A percentile compares a stretch with the other conserved stretches of the same genome.
These are phyloP conservation scores for Stratiomys singularior DNA, from an alignment of 2,888 invertebrate species.

Conservation along the genomic window DNA sequence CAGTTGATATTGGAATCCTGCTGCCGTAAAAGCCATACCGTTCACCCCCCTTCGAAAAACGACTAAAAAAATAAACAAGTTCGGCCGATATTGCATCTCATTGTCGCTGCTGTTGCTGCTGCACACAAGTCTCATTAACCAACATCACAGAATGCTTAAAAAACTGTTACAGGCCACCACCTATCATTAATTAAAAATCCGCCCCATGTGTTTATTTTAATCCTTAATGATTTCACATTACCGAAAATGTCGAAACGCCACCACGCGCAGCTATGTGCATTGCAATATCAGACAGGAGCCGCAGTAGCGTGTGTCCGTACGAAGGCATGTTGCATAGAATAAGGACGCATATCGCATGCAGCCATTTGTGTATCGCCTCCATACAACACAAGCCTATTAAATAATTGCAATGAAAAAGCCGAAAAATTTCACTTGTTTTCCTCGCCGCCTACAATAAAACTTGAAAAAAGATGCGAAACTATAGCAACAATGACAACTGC, in stretches of 20 bases:
- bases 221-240: slow-evolving; percentile 45
- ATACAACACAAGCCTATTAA: background rate
- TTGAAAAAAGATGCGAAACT: background rate
- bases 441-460: background rate
- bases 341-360: background rate
- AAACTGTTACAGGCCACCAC: slow-evolving; percentile 16
- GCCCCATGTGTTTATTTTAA: slow-evolving; percentile 41
- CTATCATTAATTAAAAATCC: slow-evolving; percentile 43
- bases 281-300: background rate
- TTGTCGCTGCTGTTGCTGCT: background rate
- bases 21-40: background rate
- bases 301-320: too few relatives aligned
- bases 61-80: too few relatives aligned
- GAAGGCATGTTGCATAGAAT: too few relatives aligned
- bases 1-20: background rate
- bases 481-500: background rate
- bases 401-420: slow-evolving; percentile 12
- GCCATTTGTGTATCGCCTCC: background rate
- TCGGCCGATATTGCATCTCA: background rate
- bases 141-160: slow-evolving; percentile 16
- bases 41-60: background rate
- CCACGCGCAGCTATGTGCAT: background rate
- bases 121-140: slow-evolving; percentile 7
- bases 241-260: slow-evolving; percentile 6
- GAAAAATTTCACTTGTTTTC: slow-evolving; percentile 20